Base-by-base conservation (phyloP, 2,888 invertebrate genomes). In the Saturnia japonica region DNA sequence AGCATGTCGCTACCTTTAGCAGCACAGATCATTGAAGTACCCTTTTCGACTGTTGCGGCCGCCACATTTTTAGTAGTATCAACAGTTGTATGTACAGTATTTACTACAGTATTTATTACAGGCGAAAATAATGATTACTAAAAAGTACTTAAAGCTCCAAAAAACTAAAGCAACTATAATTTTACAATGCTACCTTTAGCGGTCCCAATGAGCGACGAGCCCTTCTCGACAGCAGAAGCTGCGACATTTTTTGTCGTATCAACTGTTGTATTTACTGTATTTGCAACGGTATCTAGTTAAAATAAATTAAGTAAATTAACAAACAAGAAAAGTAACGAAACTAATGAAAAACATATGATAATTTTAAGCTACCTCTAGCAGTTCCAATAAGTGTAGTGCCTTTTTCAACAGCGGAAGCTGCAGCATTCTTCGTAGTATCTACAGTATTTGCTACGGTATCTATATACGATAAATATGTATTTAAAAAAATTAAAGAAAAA, bases 381-480 rank as follows among this genome's bases (percentile, higher is more conserved):
- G 78, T 77, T 57, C 82, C 84, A 70, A 85, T 76, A 68, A 83
- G 74, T 4, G 82, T 74, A 47, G 81, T 78, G 60, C 87, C 80
- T 25, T 82, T 85, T 54, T 83, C 85, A 57, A 82, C 75, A 40
- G 85, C 87, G 11, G 85, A 80, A 9, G 86, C 78, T 7, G 87
- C 83, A 22, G 84, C 82, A 75, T 82, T 87, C 77, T 88, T 91
- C n/a, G 89, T 88, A 6, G 81, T 82, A 68, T 90, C 89, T 81
- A 89, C 83, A 25, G 88, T 85, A 71, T 80, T 87, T 67, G 84
- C 73, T 47, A 88, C 81, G 11, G 83, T 79, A 75, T 86, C 85
- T 85, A 84, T 71, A 78, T 80, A 22, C 43, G 12, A 34, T 43
- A 43, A 60, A 67, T 69, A 8, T 47, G 60, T 68, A 57, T 19